phyloP scores from a whole-genome alignment of 2,113 vertebrate species.

The Pseudopipra pipra region DNA sequence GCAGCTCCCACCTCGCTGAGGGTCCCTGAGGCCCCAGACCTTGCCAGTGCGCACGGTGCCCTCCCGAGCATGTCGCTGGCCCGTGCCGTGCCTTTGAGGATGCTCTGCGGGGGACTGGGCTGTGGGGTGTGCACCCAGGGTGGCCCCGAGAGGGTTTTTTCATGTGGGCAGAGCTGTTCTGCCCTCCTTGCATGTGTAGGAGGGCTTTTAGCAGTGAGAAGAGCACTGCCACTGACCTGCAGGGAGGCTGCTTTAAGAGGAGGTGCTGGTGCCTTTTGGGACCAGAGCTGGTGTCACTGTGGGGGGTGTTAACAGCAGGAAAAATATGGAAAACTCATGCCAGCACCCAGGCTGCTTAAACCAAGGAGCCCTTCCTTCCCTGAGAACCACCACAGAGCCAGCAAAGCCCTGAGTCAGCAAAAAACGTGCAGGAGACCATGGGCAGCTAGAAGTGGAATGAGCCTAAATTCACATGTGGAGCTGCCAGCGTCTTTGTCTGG shows the following conservation, averaged over 20 bases:
- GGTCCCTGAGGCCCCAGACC: not conserved
- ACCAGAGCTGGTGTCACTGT: not conserved
- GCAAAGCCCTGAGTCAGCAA: not conserved
- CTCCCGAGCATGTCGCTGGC: not conserved
- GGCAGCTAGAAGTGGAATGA: not conserved
- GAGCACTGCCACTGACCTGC: not conserved
- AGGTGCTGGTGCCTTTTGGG: not conserved
- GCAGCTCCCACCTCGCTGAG: not conserved
- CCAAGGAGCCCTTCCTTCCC: not conserved
- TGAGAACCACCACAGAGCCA: accelerated
- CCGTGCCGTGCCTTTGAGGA: not conserved
- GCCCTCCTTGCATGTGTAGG: not conserved
- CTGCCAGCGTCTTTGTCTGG: not conserved
- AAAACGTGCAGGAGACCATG: accelerated
- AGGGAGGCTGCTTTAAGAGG: not conserved
- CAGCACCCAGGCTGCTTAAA: not conserved
- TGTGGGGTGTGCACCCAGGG: not conserved
- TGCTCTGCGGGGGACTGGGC: not conserved
- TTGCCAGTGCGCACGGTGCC: not conserved
- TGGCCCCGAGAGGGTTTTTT: not conserved
- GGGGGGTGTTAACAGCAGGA: not conserved
- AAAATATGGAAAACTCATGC: not conserved
- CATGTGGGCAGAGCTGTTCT: not conserved
- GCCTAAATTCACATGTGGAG: not conserved
- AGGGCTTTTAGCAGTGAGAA: not conserved